Evolutionary conservation across 2,888 invertebrate species (phyloP).

Genomic region (Thereva unica): DNA sequence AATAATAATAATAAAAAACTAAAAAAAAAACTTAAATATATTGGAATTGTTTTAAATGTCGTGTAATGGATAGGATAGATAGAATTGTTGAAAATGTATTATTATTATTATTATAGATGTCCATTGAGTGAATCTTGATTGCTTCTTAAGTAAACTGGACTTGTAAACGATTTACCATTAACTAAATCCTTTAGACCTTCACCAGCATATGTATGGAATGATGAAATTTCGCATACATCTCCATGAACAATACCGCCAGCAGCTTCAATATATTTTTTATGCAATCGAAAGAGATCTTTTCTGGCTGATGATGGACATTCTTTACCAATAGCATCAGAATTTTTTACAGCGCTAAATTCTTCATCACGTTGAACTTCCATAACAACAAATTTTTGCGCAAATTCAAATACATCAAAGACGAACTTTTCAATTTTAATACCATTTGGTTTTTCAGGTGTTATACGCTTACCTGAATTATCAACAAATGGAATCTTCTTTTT

Average conservation of each 20-base stretch:
- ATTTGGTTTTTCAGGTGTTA: constrained; percentile 81
- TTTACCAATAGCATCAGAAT: constrained; percentile 82
- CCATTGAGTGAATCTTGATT: constrained; percentile 55
- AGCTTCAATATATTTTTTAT: constrained; percentile 76
- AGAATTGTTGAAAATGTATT: constrained; percentile 12
- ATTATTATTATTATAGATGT: constrained; percentile 49
- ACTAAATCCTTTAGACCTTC: constrained; percentile 77
- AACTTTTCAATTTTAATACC: constrained; percentile 99
- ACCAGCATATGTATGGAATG: constrained; percentile 86
- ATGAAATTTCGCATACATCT: constrained; percentile 85
- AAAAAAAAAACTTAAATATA: constrained; percentile 18
- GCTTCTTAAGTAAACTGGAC: constrained; percentile 66
- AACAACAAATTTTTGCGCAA: constrained; percentile 86
- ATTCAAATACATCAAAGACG: constrained; percentile 97
- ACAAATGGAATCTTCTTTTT: constrained; percentile 95
- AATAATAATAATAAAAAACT: constrained; percentile 1
- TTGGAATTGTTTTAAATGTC: constrained; percentile 20
- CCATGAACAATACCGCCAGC: constrained; percentile 78
- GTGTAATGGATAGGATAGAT: constrained; percentile 12
- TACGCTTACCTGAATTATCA: constrained; percentile 69
- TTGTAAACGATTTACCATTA: constrained; percentile 68
- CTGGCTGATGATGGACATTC: constrained; percentile 90
- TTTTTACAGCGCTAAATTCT: constrained; percentile 97
- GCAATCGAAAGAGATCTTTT: constrained; percentile 74
- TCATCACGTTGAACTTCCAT: constrained; percentile 90